Conservation (phyloP, 2,888 invertebrate species). For the Hyles lineata region DNA sequence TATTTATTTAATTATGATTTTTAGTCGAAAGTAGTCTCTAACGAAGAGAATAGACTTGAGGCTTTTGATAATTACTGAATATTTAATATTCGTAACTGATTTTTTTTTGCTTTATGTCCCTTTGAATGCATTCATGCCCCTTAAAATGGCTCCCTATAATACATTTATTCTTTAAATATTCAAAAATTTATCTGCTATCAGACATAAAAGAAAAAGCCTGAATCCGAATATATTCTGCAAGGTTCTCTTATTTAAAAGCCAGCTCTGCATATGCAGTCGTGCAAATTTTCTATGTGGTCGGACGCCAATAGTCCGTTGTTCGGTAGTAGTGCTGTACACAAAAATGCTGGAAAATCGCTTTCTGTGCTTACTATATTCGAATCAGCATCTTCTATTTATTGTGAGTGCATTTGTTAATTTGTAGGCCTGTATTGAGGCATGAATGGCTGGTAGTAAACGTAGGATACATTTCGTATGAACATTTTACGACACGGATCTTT, state of each 20-base stretch:
- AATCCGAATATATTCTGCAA: conserved; percentile 5
- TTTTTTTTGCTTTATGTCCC: no score
- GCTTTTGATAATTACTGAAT: no score
- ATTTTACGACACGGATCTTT: no score
- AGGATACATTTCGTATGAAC: neutral
- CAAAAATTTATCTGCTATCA: neutral
- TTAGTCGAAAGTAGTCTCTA: no score
- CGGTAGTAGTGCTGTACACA: conserved; percentile 17
- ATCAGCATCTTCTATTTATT: conserved; percentile 9
- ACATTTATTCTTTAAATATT: no score
- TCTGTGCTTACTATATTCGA: conserved; percentile 18
- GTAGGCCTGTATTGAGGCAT: neutral
- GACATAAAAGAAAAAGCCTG: neutral
- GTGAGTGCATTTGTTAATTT: conserved; percentile 16
- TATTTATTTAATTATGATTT: no score
- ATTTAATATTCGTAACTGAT: no score
- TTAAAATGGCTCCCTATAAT: no score
- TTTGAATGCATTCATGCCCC: no score
- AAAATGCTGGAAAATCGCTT: conserved; percentile 28
- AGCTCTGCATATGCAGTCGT: conserved; percentile 22
- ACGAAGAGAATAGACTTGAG: no score
- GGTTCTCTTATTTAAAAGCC: conserved; percentile 21
- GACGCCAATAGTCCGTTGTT: conserved; percentile 23
- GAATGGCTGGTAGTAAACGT: neutral
- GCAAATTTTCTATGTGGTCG: conserved; percentile 27